Conservation (phyloP, 1,140 invertebrate species). For the Grapholita molesta region DNA sequence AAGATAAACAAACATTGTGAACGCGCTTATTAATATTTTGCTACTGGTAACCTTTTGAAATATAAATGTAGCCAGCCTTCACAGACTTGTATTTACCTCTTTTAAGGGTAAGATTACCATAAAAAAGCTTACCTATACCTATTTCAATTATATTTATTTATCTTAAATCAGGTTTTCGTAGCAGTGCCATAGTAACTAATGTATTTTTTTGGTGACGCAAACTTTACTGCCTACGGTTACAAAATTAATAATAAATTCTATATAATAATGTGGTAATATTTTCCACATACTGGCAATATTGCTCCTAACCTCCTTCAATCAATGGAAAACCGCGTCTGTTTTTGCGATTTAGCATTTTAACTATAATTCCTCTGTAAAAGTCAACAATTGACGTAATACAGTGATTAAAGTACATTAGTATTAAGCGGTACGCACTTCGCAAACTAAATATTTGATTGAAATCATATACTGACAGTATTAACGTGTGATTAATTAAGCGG, state of each 20-base stretch:
- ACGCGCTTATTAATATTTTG: not conserved
- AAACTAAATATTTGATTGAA: not conserved
- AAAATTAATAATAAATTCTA: too few species aligned
- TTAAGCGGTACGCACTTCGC: not conserved
- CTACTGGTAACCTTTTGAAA: not conserved
- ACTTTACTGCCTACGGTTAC: too few species aligned
- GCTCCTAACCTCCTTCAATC: conserved; percentile 13
- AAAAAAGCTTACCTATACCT: too few species aligned
- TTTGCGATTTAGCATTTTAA: not conserved
- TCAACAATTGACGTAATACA: not conserved
- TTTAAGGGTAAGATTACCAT: not conserved
- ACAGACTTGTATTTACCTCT: not conserved
- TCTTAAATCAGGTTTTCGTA: too few species aligned
- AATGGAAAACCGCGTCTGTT: conserved; percentile 16
- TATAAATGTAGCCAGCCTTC: not conserved
- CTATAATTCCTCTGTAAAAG: not conserved
- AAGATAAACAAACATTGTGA: not conserved
- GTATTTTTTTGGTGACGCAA: too few species aligned
- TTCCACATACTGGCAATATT: not conserved
- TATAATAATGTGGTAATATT: not conserved
- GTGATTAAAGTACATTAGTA: not conserved
- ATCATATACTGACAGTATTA: not conserved
- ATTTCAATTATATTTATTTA: too few species aligned
- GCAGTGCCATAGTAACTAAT: too few species aligned
- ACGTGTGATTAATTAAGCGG: not conserved